Conservation (phyloP, 2,797 vertebrate species). For the Gymnoscopelus microlampas region DNA sequence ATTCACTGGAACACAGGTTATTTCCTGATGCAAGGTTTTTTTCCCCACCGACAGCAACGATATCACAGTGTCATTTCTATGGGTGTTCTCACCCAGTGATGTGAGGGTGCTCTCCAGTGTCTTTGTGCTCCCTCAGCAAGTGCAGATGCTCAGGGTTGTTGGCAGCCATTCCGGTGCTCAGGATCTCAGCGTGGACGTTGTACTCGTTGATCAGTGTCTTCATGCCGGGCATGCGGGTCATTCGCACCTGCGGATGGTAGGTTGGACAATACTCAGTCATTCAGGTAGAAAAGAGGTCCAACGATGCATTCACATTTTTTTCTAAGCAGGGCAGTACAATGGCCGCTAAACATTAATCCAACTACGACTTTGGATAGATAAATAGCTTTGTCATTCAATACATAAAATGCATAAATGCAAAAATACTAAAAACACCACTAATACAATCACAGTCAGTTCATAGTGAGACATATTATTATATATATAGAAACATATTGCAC, state of each 20-base stretch:
- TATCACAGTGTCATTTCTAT: not conserved
- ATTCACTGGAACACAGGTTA: too few species aligned
- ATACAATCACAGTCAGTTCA: too few species aligned
- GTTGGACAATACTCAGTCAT: not conserved
- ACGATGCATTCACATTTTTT: too few species aligned
- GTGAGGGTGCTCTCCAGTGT: not conserved
- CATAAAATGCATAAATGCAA: too few species aligned
- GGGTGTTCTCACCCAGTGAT: slow-evolving; percentile 43
- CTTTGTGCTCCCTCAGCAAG: slow-evolving; percentile 45
- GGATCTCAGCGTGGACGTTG: slow-evolving; percentile 74
- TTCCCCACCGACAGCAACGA: not conserved
- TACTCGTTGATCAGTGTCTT: slow-evolving; percentile 79
- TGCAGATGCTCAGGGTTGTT: slow-evolving; percentile 74
- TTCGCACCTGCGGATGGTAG: slow-evolving; percentile 63
- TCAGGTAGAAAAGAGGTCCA: not conserved
- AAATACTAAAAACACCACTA: too few species aligned
- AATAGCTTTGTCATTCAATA: too few species aligned
- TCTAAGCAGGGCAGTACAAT: too few species aligned
- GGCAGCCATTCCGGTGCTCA: slow-evolving; percentile 75
- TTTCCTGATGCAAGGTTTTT: not conserved
- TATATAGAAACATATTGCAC: too few species aligned
- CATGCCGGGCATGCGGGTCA: slow-evolving; percentile 69
- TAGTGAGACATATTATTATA: too few species aligned
- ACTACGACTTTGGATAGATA: too few species aligned
- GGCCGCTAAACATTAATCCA: not conserved